These are phyloP conservation scores for Drosophila lacertosa DNA, from an alignment of 1,140 invertebrate genomes.

Conservation along the genomic window DNA sequence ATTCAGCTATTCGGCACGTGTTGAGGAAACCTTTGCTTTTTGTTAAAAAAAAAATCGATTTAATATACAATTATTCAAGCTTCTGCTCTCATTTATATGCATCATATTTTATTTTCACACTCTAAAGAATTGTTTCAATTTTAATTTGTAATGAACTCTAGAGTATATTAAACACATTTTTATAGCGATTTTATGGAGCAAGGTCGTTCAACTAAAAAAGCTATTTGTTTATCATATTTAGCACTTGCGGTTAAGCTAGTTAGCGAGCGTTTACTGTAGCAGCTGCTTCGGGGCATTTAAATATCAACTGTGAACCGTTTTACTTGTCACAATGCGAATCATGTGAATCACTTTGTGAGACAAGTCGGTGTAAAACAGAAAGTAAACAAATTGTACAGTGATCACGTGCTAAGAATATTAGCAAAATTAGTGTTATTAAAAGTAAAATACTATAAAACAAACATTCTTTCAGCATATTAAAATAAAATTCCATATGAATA, in stretches of 20 bases:
- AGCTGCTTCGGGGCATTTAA: too few relatives aligned
- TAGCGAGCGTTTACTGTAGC: neutral
- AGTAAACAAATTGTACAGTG: too few relatives aligned
- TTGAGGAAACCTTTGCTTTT: too few relatives aligned
- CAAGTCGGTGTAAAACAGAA: too few relatives aligned
- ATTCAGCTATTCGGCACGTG: too few relatives aligned
- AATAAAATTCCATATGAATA: too few relatives aligned
- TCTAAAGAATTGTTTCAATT: conserved; percentile 4
- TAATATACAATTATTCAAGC: neutral
- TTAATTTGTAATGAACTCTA: neutral
- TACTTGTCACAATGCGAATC: neutral
- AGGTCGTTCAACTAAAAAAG: neutral
- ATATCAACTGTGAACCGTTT: neutral
- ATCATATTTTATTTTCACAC: conserved; percentile 3
- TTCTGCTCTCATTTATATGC: conserved; percentile 6
- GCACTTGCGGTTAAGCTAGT: neutral
- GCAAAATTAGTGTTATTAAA: too few relatives aligned
- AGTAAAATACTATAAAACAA: too few relatives aligned
- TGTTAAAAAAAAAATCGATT: neutral
- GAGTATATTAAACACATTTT: neutral
- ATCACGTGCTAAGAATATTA: too few relatives aligned
- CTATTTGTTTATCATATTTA: neutral
- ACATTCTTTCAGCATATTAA: too few relatives aligned
- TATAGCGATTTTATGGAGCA: neutral
- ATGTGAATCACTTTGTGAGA: neutral